phyloP scores from a whole-genome alignment of 1,140 invertebrate genomes.

The Zaprionus ghesquierei region DNA sequence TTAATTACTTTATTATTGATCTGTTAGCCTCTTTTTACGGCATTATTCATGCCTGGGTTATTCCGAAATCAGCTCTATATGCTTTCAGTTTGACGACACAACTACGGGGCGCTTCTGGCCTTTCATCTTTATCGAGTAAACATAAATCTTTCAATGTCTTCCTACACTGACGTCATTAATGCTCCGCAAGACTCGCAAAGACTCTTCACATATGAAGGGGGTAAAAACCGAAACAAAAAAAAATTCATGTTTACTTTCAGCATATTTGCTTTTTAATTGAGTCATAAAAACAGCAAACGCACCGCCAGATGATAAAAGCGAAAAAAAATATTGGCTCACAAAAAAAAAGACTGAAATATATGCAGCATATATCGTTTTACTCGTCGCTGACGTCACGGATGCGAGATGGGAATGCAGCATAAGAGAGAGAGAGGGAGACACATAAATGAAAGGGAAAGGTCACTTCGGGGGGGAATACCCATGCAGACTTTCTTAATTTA shows the following conservation, averaged over 20 bases:
- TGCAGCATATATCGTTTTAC: not conserved
- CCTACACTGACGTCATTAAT: constrained; percentile 33
- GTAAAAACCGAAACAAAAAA: constrained; percentile 9
- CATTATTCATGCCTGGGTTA: not conserved
- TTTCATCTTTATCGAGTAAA: constrained; percentile 43
- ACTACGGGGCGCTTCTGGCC: no score
- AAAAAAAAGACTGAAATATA: constrained; percentile 7
- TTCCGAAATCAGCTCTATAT: not conserved
- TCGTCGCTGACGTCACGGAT: not conserved
- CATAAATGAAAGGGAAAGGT: not conserved
- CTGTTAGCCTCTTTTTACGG: not conserved
- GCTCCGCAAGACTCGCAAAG: not conserved
- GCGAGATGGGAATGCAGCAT: not conserved
- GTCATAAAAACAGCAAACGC: constrained; percentile 57
- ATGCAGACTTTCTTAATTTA: not conserved
- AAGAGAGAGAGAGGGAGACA: not conserved
- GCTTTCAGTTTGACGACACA: constrained; percentile 8
- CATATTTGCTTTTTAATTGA: constrained; percentile 74
- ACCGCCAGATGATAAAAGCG: constrained; percentile 43
- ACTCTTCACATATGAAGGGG: not conserved
- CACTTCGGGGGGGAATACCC: not conserved
- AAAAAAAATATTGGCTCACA: constrained; percentile 44
- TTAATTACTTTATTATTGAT: not conserved
- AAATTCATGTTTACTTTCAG: constrained; percentile 50
- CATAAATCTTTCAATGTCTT: constrained; percentile 26